Evolutionary conservation across 1,140 invertebrate genomes (phyloP).

Genomic region (Tetraneura akinire): DNA sequence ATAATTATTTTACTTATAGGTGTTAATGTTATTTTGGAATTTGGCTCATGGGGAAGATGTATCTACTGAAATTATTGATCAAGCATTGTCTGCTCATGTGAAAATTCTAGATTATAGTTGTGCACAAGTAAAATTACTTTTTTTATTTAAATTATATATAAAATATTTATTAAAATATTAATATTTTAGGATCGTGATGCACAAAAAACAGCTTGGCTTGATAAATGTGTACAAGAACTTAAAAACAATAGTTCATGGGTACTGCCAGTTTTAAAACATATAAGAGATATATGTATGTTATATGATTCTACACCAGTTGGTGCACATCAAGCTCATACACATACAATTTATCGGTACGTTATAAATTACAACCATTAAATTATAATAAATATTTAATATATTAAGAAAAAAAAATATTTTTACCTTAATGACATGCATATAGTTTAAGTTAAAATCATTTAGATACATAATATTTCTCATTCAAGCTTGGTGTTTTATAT

Average conservation of each 20-base stretch:
- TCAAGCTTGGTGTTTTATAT: no score
- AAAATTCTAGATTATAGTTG: slow-evolving; percentile 98
- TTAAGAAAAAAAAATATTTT: no score
- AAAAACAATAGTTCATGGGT: slow-evolving; percentile 89
- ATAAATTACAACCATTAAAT: neutral
- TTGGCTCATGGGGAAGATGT: slow-evolving; percentile 95
- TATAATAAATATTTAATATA: neutral
- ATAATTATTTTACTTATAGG: slow-evolving; percentile 61
- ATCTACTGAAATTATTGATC: slow-evolving; percentile 96
- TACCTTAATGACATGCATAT: no score
- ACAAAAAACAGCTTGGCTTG: slow-evolving; percentile 93
- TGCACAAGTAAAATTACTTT: slow-evolving; percentile 66
- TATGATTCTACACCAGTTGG: slow-evolving; percentile 78
- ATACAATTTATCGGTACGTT: slow-evolving; percentile 39
- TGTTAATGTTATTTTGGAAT: slow-evolving; percentile 96
- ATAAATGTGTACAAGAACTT: slow-evolving; percentile 93
- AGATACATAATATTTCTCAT: no score
- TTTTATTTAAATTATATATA: slow-evolving; percentile 59
- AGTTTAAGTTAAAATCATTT: no score
- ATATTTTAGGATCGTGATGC: slow-evolving; percentile 80
- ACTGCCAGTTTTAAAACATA: slow-evolving; percentile 91
- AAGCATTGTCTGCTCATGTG: slow-evolving; percentile 90
- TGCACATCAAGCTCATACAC: slow-evolving; percentile 14
- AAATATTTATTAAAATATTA: slow-evolving; percentile 84
- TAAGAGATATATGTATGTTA: slow-evolving; percentile 91